A percentile compares a stretch with the other conserved stretches of the same genome.
These are phyloP conservation scores for Melieria picta DNA, from an alignment of 2,888 invertebrate genomes.

Conservation along the genomic window DNA sequence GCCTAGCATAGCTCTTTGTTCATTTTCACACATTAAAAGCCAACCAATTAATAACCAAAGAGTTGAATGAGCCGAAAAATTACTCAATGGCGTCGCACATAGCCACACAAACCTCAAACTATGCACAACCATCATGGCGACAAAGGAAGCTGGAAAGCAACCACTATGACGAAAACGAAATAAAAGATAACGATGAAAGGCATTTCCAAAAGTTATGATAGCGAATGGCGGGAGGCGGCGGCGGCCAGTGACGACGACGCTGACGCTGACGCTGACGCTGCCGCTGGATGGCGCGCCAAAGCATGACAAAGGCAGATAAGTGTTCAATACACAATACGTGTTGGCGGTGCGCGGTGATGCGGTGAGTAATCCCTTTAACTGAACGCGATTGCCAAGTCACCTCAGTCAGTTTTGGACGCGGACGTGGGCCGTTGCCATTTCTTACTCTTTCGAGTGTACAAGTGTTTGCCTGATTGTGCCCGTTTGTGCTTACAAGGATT, in stretches of 20 bases:
- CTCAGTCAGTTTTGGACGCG: background rate
- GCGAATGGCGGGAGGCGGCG: background rate
- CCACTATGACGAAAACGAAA: constrained; percentile 1
- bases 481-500: no score
- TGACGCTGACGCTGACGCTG: no score
- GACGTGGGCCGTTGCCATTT: background rate
- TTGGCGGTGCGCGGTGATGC: background rate
- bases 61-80: no score
- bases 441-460: background rate
- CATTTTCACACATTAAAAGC: no score
- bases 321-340: background rate
- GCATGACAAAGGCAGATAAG: constrained; percentile 25
- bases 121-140: background rate
- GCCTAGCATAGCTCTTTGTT: no score
- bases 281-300: no score
- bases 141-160: background rate
- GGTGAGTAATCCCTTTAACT: constrained; percentile 10
- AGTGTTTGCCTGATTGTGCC: no score
- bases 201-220: constrained; percentile 9
- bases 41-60: no score
- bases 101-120: no score
- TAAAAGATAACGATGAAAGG: background rate
- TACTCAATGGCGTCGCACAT: no score
- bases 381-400: constrained; percentile 9
- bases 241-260: no score